These are phyloP conservation scores for Takifugu bimaculatus DNA, from an alignment of 2,113 vertebrate species.

Conservation along the genomic window DNA sequence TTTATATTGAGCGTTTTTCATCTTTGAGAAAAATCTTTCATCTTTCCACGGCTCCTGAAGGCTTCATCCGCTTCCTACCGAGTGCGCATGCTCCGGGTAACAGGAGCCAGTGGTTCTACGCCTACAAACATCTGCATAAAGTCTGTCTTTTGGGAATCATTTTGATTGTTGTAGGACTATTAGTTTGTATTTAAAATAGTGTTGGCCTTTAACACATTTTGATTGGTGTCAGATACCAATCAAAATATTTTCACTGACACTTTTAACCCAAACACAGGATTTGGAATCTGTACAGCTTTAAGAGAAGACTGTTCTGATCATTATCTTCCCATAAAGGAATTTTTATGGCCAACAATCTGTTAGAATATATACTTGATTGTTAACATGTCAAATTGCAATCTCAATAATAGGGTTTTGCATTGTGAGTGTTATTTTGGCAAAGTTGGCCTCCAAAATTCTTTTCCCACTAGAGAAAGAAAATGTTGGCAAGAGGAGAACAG, in stretches of 20 bases:
- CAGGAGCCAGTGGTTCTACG: slow-evolving; percentile 8
- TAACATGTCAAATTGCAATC: too few relatives aligned
- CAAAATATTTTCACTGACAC: too few relatives aligned
- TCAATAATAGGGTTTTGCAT: too few relatives aligned
- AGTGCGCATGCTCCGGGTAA: slow-evolving; percentile 34
- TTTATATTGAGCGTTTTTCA: not conserved
- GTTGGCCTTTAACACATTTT: not conserved
- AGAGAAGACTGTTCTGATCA: too few relatives aligned
- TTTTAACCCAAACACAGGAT: too few relatives aligned
- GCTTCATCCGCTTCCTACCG: not conserved
- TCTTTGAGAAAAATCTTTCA: not conserved
- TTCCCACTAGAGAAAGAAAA: not conserved
- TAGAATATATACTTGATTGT: too few relatives aligned
- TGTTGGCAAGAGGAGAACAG: slow-evolving; percentile 6
- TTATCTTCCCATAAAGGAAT: too few relatives aligned
- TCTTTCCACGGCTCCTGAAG: slow-evolving; percentile 9
- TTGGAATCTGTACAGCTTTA: too few relatives aligned
- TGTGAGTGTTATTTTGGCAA: not conserved
- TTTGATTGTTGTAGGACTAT: not conserved
- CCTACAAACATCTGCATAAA: slow-evolving; percentile 38
- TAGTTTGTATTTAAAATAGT: too few relatives aligned
- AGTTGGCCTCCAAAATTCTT: not conserved
- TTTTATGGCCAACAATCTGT: too few relatives aligned
- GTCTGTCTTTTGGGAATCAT: not conserved
- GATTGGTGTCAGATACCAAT: too few relatives aligned